phyloP scores from a whole-genome alignment of 92 coral and sea anemone species.

The Porites evermanni region DNA sequence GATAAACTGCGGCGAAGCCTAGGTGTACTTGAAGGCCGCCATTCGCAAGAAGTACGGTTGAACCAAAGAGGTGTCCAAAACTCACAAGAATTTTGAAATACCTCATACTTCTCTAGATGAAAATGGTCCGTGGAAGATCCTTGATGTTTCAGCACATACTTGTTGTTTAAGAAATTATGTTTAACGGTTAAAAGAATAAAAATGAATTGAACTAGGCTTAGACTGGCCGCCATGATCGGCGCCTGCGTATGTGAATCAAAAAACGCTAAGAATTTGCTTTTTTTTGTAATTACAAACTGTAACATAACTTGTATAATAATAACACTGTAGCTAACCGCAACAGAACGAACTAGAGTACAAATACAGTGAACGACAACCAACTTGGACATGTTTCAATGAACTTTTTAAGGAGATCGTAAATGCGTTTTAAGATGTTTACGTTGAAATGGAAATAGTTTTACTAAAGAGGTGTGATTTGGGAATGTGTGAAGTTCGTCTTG shows the following conservation, averaged over 20 bases:
- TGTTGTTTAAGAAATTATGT: background rate
- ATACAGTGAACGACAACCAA: too few relatives aligned
- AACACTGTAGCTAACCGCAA: too few relatives aligned
- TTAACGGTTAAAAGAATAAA: background rate
- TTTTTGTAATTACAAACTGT: too few relatives aligned
- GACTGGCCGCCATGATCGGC: conserved; percentile 6
- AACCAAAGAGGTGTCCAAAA: background rate
- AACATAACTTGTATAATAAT: too few relatives aligned
- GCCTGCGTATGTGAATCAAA: background rate
- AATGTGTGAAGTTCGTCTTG: too few relatives aligned
- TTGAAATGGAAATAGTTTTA: too few relatives aligned
- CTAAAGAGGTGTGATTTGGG: too few relatives aligned
- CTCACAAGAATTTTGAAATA: background rate
- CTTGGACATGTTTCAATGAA: too few relatives aligned
- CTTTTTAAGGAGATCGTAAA: too few relatives aligned
- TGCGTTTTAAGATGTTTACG: too few relatives aligned
- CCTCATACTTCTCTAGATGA: background rate
- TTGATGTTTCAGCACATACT: background rate
- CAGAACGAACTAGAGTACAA: too few relatives aligned
- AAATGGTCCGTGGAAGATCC: background rate
- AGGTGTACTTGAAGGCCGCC: background rate
- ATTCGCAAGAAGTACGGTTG: background rate
- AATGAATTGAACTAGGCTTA: background rate
- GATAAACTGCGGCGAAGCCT: background rate
- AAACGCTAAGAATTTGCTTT: too few relatives aligned